Evolutionary conservation across 2,797 vertebrate species (phyloP).

Genomic region (Myotis findleyi): DNA sequence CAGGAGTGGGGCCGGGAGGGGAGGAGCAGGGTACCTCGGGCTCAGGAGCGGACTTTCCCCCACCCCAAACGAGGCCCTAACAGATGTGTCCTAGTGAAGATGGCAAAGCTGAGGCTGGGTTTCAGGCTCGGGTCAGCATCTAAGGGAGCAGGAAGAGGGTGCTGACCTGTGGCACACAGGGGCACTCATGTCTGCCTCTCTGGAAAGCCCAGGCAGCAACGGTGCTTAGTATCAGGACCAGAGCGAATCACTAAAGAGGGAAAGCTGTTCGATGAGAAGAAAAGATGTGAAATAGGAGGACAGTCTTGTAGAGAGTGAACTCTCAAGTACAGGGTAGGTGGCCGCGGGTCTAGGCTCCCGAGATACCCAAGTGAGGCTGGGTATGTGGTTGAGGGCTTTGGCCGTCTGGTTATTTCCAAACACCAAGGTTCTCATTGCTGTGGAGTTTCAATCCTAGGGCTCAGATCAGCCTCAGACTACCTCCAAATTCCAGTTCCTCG

Average conservation of each 20-base stretch:
- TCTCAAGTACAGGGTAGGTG: not conserved
- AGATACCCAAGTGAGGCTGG: not conserved
- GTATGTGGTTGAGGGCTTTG: accelerated
- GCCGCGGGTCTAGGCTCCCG: not conserved
- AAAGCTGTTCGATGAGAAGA: not conserved
- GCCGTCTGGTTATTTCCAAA: not conserved
- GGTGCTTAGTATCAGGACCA: not conserved
- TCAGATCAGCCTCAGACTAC: not conserved
- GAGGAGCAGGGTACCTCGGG: accelerated
- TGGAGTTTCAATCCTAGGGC: not conserved
- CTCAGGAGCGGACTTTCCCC: not conserved
- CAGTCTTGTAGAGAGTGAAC: not conserved
- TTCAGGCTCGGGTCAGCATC: not conserved
- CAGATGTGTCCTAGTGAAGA: not conserved
- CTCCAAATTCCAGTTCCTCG: not conserved
- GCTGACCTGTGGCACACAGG: accelerated
- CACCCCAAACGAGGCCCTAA: not conserved
- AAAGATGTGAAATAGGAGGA: not conserved
- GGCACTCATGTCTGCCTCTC: not conserved
- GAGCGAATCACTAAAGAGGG: not conserved
- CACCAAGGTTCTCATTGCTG: not conserved
- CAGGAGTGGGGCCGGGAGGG: too few species aligned
- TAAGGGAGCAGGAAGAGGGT: not conserved
- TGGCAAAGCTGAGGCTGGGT: not conserved
- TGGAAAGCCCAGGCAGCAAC: not conserved